phyloP scores from a whole-genome alignment of 2,113 vertebrate species.

The Theristicus caerulescens region DNA sequence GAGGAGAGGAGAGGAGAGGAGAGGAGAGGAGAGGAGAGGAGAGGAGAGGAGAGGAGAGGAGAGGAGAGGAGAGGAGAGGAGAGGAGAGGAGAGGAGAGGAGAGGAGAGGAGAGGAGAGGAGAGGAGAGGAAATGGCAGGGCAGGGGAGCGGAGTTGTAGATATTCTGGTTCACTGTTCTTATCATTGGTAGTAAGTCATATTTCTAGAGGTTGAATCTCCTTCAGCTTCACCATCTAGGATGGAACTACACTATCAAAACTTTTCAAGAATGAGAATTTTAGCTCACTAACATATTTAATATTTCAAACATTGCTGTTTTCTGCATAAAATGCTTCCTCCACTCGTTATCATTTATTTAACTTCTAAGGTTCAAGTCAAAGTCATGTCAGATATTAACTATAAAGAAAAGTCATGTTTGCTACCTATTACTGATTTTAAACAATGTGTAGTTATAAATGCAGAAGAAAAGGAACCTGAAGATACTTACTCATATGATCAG shows the following conservation, averaged over 20 bases:
- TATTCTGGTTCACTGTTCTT: slow-evolving; percentile 42
- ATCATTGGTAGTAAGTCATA: neutral
- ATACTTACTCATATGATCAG: neutral
- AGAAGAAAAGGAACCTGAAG: neutral
- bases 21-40: too few species aligned
- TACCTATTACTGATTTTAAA: neutral
- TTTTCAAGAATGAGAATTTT: slow-evolving; percentile 30
- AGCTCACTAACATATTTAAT: neutral
- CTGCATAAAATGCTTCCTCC: neutral
- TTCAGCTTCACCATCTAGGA: neutral
- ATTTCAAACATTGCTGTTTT: neutral
- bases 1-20: too few species aligned
- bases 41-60: too few species aligned
- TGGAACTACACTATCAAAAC: neutral
- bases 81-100: too few species aligned
- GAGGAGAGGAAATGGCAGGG: neutral
- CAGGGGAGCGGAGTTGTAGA: neutral
- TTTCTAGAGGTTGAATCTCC: slow-evolving; percentile 29
- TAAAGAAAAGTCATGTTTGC: neutral
- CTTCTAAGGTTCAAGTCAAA: neutral
- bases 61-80: too few species aligned
- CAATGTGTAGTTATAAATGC: neutral
- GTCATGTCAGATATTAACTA: neutral
- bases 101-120: too few species aligned
- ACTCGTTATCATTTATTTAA: neutral